Base-by-base conservation (phyloP, 2,888 invertebrate species). In the Catocala fraxini region DNA sequence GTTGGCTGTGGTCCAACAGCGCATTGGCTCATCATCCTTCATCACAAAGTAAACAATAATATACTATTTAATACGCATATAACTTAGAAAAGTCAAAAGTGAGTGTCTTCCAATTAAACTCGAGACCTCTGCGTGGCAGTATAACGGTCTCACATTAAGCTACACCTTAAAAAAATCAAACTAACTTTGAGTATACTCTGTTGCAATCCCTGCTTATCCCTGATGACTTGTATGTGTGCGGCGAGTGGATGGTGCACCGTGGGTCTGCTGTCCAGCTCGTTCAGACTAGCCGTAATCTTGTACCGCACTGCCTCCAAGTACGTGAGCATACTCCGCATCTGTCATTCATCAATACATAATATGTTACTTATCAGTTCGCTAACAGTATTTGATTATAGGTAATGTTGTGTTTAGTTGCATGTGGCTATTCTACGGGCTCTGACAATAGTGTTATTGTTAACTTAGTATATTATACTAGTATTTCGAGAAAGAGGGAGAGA, bases 251-350 rank as follows among this genome's bases (percentile, higher is more conserved):
- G 98, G 57, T 96, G 96, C 10, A 96, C 95, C 65, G 97, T 95
- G 15, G 97, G 96, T 70, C 97, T 95, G 75, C 96, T 97, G 83
- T 98, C 98, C 68, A 98, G 87, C 84, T 98, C 98, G 59, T 97
- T 96, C 54, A 99, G 89, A 35, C 97, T 97, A 55, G 97, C 96
- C 60, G 97, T 97, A 51, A 99, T 96, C 92, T 99, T 99, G 86
- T 97, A 97, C 74, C 97, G 96, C 10, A 98, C 97, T 4, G 98
- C 99, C 89, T 99, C 99, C 81, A 99, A 92, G 86, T 98, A 99
- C 11, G 98, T 97, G 73, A 98, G 93, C 97, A 98, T 98, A 15
- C 98, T 97, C 83, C 97, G 96, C 95, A 98, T 98, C 98, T 99
- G 89, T 11, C 11, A 53, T 6, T n/a, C 39, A 35, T 41, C 9